These are phyloP conservation scores for Eristalis arbustorum DNA, from an alignment of 2,888 invertebrate species.

Conservation along the genomic window DNA sequence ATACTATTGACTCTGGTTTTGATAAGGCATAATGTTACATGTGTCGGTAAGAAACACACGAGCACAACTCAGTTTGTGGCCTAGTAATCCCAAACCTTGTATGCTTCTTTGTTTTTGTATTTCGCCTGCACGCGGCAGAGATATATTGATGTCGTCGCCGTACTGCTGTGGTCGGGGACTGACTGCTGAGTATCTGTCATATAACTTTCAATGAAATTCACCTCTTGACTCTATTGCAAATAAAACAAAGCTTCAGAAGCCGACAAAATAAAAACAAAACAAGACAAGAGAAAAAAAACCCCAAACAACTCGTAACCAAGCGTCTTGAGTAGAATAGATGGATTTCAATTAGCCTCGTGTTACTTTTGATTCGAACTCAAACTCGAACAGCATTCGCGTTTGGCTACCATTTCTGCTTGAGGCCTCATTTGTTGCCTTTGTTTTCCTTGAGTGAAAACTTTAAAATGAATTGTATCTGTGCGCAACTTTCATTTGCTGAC, in stretches of 20 bases:
- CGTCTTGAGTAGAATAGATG: conserved; percentile 11
- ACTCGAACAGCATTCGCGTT: conserved; percentile 21
- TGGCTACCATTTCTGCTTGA: background rate
- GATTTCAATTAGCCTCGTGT: conserved; percentile 63
- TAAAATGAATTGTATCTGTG: background rate
- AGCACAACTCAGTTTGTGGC: conserved; percentile 52
- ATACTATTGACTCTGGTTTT: conserved; percentile 25
- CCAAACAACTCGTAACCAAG: conserved; percentile 23
- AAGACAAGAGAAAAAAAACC: no score
- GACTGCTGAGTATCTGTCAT: conserved; percentile 39
- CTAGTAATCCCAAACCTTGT: conserved; percentile 67
- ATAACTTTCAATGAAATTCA: conserved; percentile 64
- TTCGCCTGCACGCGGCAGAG: conserved; percentile 23
- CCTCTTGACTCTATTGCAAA: conserved; percentile 54
- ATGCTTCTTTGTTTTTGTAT: background rate
- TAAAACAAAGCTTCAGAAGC: background rate
- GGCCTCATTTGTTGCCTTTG: background rate
- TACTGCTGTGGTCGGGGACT: background rate
- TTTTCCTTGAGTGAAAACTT: background rate
- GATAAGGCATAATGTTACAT: conserved; percentile 39
- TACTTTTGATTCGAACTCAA: conserved; percentile 47
- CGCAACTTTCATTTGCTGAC: background rate
- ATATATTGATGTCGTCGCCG: background rate
- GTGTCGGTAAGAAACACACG: conserved; percentile 30
- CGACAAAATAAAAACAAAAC: conserved; percentile 15